Evolutionary conservation across 2,113 vertebrate genomes (phyloP).

Genomic region (Muntiacus muntjak): DNA sequence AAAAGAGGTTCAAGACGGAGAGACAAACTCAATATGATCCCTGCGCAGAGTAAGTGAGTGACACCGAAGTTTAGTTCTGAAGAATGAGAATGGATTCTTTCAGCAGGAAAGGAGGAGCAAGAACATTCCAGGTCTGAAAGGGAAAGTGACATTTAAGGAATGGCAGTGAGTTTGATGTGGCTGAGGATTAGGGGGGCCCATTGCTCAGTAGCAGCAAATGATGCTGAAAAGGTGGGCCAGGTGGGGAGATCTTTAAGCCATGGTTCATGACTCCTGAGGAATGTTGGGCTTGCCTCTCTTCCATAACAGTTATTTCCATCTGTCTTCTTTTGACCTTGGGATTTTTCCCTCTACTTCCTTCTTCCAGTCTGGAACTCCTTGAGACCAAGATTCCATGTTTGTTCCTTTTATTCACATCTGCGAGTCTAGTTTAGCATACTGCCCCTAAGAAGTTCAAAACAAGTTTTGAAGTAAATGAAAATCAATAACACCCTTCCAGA

Average conservation of each 20-base stretch:
- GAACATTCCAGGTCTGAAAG: neutral
- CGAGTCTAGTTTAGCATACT: neutral
- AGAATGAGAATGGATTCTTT: neutral
- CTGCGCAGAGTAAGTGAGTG: neutral
- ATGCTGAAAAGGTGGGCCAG: neutral
- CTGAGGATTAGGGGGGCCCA: neutral
- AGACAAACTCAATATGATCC: neutral
- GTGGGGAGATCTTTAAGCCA: neutral
- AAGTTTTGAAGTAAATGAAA: neutral
- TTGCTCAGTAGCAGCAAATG: neutral
- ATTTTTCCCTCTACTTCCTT: neutral
- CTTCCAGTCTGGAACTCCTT: neutral
- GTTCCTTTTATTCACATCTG: neutral
- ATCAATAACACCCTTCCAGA: neutral
- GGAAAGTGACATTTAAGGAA: neutral
- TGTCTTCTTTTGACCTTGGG: neutral
- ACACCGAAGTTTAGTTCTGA: neutral
- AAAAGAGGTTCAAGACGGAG: neutral
- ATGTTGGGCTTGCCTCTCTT: neutral
- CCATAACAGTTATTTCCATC: neutral
- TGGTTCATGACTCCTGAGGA: neutral
- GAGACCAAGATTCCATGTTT: neutral
- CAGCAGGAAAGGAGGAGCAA: neutral
- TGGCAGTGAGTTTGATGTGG: neutral
- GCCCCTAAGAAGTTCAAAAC: neutral